phyloP scores from a whole-genome alignment of 2,113 vertebrate genomes.

The Oceanodroma tethys region DNA sequence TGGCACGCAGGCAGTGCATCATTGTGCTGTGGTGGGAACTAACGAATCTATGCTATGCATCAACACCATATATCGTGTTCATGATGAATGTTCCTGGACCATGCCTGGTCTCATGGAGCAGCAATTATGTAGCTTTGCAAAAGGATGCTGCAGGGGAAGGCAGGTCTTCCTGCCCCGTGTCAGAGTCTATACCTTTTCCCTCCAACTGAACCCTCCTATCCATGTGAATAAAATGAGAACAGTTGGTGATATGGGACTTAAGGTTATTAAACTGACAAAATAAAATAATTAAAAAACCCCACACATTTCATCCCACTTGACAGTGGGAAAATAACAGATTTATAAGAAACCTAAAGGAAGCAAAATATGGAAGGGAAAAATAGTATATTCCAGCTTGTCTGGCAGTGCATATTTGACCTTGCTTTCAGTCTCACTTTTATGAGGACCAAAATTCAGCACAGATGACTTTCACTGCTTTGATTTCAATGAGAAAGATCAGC shows the following conservation, averaged over 20 bases:
- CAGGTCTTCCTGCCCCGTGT: background rate
- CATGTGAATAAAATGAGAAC: background rate
- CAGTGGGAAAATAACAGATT: background rate
- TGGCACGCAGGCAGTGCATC: background rate
- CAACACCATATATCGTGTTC: background rate
- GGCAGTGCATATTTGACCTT: background rate
- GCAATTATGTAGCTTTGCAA: background rate
- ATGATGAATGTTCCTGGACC: background rate
- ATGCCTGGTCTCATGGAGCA: fast-evolving
- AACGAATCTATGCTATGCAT: background rate
- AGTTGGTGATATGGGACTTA: background rate
- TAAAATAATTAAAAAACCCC: fast-evolving
- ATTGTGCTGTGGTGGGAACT: background rate
- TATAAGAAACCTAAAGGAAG: background rate
- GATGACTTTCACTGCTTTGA: background rate
- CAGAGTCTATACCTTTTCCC: background rate
- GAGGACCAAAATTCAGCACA: background rate
- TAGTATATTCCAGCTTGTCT: background rate
- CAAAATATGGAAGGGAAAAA: background rate
- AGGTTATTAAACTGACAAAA: background rate
- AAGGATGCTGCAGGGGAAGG: background rate
- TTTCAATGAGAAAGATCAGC: background rate
- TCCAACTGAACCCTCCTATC: background rate
- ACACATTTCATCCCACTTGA: background rate
- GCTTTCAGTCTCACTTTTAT: background rate